Evolutionary conservation across 1,140 invertebrate species (phyloP).

Genomic region (Pachypsylla venusta): DNA sequence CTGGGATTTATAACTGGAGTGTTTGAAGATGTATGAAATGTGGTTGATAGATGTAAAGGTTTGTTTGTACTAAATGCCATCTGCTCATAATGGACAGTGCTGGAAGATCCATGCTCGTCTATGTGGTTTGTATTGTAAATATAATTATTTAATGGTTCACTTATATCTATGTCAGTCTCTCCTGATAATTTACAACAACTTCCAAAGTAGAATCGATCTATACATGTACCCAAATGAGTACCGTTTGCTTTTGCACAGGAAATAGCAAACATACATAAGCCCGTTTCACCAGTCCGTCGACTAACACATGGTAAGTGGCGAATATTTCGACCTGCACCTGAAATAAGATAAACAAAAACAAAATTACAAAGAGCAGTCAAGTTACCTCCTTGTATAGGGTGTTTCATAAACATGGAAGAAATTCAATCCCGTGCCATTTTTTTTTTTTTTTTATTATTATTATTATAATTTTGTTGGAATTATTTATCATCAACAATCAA

Average conservation of each 20-base stretch:
- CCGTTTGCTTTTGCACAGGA: constrained; percentile 82
- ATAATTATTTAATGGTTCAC: constrained; percentile 17
- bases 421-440: no score
- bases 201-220: constrained; percentile 82
- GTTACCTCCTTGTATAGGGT: no score
- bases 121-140: constrained; percentile 18
- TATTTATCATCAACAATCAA: no score
- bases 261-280: constrained; percentile 87
- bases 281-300: constrained; percentile 55
- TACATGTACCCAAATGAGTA: constrained; percentile 76
- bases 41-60: neutral
- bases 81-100: constrained; percentile 15
- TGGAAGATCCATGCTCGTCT: constrained; percentile 16
- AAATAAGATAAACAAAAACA: constrained; percentile 29
- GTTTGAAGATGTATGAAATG: neutral
- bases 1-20: neutral
- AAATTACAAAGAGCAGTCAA: no score
- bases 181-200: constrained; percentile 63
- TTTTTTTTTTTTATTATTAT: no score
- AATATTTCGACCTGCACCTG: constrained; percentile 67
- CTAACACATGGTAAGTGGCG: constrained; percentile 72
- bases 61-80: constrained; percentile 7
- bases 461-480: no score
- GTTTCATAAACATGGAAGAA: no score
- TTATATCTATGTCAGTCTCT: constrained; percentile 29